Percentiles rank a stretch among this genome's conserved stretches.
These are phyloP conservation scores for Chironomus tepperi DNA, from an alignment of 1,140 invertebrate genomes.

Conservation along the genomic window DNA sequence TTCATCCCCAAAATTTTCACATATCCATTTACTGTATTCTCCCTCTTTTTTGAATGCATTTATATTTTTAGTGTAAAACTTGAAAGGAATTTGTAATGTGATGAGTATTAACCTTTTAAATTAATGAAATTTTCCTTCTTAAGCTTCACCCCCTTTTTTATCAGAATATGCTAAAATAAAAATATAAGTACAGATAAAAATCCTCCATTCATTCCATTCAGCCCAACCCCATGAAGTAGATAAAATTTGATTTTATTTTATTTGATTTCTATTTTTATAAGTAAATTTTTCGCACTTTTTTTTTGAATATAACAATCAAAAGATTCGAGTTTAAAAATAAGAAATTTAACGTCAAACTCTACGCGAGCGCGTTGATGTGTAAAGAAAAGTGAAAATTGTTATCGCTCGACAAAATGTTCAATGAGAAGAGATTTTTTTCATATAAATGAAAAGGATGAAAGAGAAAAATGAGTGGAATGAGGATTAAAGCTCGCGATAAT, in stretches of 20 bases:
- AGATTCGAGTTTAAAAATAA: not conserved
- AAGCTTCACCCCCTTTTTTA: no score
- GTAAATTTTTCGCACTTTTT: not conserved
- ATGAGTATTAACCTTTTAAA: constrained; percentile 14
- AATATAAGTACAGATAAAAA: not conserved
- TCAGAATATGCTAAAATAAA: no score
- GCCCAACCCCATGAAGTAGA: not conserved
- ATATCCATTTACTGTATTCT: no score
- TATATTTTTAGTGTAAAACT: not conserved
- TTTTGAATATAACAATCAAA: not conserved
- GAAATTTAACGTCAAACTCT: not conserved
- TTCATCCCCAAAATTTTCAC: no score
- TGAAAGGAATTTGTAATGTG: constrained; percentile 8
- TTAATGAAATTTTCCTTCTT: not conserved
- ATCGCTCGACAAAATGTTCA: not conserved
- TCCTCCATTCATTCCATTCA: not conserved
- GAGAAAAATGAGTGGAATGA: not conserved
- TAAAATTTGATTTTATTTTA: not conserved
- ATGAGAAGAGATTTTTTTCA: not conserved
- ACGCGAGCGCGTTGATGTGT: not conserved
- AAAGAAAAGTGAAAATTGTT: not conserved
- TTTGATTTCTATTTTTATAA: not conserved
- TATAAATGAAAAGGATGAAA: not conserved
- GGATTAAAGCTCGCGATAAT: constrained; percentile 12
- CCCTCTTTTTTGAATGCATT: no score